Conservation (phyloP, 1,140 invertebrate genomes). For the Calephelis virginiensis region DNA sequence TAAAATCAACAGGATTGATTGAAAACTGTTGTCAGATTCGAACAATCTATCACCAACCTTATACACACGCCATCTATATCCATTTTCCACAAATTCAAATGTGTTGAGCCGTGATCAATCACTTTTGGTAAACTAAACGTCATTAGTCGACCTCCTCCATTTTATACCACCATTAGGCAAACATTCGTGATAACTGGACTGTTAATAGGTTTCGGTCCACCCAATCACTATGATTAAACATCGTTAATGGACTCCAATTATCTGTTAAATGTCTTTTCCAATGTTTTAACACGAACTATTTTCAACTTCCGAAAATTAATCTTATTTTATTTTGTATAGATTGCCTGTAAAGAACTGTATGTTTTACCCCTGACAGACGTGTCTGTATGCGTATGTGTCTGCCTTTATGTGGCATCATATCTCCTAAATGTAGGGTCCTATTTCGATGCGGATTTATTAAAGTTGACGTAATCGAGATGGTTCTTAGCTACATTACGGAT, state of each 20-base stretch:
- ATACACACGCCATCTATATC: not conserved
- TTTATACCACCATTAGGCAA: constrained; percentile 25
- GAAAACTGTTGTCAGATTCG: constrained; percentile 4
- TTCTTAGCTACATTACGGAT: too few relatives aligned
- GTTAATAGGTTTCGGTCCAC: constrained; percentile 22
- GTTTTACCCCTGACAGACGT: too few relatives aligned
- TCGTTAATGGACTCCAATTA: not conserved
- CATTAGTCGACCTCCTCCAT: constrained; percentile 20
- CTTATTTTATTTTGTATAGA: too few relatives aligned
- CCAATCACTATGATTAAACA: constrained; percentile 22
- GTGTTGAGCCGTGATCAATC: constrained; percentile 23
- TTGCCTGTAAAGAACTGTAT: too few relatives aligned
- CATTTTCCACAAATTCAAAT: constrained; percentile 9
- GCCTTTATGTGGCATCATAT: too few relatives aligned
- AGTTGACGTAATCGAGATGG: too few relatives aligned
- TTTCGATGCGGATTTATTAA: too few relatives aligned
- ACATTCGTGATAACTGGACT: constrained; percentile 22
- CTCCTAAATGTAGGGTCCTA: too few relatives aligned
- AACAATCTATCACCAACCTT: constrained; percentile 1
- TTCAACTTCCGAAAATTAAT: too few relatives aligned
- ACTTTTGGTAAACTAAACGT: constrained; percentile 24
- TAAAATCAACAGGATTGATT: constrained; percentile 14
- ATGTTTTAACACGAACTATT: too few relatives aligned
- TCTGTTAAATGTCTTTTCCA: not conserved
- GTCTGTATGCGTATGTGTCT: too few relatives aligned